Conservation (phyloP, 2,797 vertebrate species). For the Lerista edwardsae region DNA sequence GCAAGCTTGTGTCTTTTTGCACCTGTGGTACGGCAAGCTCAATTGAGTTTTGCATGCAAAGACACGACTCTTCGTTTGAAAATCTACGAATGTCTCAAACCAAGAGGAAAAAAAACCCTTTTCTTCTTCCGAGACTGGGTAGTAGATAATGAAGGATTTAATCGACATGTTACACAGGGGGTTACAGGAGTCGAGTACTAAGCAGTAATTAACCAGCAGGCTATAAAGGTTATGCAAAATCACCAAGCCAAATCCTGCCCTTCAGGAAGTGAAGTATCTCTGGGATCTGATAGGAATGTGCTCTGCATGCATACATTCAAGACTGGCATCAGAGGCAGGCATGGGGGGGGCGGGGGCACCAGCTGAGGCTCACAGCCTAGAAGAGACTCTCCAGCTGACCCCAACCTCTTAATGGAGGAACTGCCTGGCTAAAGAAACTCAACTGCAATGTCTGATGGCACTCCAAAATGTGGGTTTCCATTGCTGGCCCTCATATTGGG, state of each 20-base stretch:
- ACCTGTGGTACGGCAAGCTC: not conserved
- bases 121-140: not conserved
- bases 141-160: constrained; percentile 33
- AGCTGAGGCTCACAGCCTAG: not conserved
- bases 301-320: not conserved
- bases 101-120: not conserved
- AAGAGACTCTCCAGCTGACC: not conserved
- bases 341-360: not conserved
- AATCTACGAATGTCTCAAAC: not conserved
- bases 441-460: too few species aligned
- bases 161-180: not conserved
- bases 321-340: not conserved
- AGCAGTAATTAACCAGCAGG: not conserved
- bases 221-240: not conserved
- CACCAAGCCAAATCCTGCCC: not conserved
- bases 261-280: not conserved
- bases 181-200: not conserved
- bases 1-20: not conserved
- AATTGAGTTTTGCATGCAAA: not conserved
- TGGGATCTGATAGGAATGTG: not conserved
- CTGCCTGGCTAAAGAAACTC: too few species aligned
- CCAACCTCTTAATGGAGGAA: too few species aligned
- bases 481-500: too few species aligned
- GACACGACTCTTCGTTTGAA: not conserved
- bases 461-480: too few species aligned